phyloP scores from a whole-genome alignment of 2,113 vertebrate genomes.

The Sterrhoptilus dennistouni region DNA sequence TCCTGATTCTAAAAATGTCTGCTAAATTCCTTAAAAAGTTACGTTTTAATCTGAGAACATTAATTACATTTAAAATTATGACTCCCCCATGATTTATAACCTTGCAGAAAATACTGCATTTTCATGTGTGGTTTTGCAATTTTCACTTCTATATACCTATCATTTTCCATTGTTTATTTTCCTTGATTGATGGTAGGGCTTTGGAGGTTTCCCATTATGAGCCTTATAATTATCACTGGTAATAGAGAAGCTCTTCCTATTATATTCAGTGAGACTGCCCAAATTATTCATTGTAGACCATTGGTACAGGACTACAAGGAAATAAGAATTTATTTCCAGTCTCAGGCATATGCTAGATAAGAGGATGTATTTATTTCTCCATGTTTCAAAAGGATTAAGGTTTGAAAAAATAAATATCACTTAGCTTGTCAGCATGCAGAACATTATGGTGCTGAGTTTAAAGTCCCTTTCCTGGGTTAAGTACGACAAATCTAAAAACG shows the following conservation, averaged over 20 bases:
- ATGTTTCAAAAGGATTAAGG: conserved; percentile 85
- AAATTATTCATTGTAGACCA: conserved; percentile 80
- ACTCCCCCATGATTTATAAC: conserved; percentile 77
- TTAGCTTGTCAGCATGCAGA: conserved; percentile 79
- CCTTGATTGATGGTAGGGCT: conserved; percentile 79
- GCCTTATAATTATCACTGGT: conserved; percentile 82
- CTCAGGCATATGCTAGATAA: conserved; percentile 82
- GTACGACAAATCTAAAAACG: conserved; percentile 65
- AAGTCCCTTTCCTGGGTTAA: conserved; percentile 72
- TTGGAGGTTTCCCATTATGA: conserved; percentile 77
- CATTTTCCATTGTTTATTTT: conserved; percentile 80
- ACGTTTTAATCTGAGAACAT: conserved; percentile 79
- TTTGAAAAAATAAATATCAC: conserved; percentile 84
- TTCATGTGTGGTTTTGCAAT: conserved; percentile 66
- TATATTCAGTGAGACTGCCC: conserved; percentile 76
- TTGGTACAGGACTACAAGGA: conserved; percentile 68
- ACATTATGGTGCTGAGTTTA: conserved; percentile 74
- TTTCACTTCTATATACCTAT: conserved; percentile 76
- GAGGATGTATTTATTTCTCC: conserved; percentile 85
- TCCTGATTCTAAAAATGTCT: conserved; percentile 11
- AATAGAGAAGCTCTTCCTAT: conserved; percentile 80
- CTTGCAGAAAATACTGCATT: conserved; percentile 47
- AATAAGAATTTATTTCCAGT: conserved; percentile 81
- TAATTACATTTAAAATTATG: conserved; percentile 71
- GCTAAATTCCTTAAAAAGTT: conserved; percentile 48